phyloP scores from a whole-genome alignment of 2,797 vertebrate genomes.

The Microctenopoma lineatum region DNA sequence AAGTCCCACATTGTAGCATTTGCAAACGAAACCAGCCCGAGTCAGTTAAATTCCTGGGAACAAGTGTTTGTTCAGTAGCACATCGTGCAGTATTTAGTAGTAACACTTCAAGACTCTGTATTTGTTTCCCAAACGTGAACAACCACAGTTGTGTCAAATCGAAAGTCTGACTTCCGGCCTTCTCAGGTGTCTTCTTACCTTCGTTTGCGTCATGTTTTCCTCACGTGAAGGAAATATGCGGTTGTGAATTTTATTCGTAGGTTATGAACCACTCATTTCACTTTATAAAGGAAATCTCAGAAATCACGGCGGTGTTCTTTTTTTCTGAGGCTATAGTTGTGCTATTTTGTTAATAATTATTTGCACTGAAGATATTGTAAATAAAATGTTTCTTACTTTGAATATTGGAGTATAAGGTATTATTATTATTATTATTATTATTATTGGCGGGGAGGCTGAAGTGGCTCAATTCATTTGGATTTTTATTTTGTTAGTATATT shows the following conservation, averaged over 20 bases:
- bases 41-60: constrained; percentile 34
- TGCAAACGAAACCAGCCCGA: constrained; percentile 18
- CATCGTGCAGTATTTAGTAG: constrained; percentile 2
- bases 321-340: constrained; percentile 72
- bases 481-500: not conserved
- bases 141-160: constrained; percentile 7
- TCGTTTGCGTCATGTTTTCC: constrained; percentile 54
- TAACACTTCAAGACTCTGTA: not conserved
- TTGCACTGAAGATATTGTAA: constrained; percentile 93
- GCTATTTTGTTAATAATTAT: constrained; percentile 86
- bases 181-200: constrained; percentile 15
- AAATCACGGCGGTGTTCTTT: constrained; percentile 67
- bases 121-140: not conserved
- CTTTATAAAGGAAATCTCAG: constrained; percentile 58
- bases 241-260: constrained; percentile 73
- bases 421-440: constrained; percentile 4
- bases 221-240: constrained; percentile 52
- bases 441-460: not conserved
- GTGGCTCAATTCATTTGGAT: not conserved
- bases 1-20: constrained; percentile 1
- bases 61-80: constrained; percentile 12
- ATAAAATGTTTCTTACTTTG: constrained; percentile 94
- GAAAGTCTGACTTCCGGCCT: constrained; percentile 9
- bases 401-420: constrained; percentile 33
- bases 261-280: constrained; percentile 77